phyloP scores from a whole-genome alignment of 1,140 invertebrate species.

The Melanaphis sacchari region DNA sequence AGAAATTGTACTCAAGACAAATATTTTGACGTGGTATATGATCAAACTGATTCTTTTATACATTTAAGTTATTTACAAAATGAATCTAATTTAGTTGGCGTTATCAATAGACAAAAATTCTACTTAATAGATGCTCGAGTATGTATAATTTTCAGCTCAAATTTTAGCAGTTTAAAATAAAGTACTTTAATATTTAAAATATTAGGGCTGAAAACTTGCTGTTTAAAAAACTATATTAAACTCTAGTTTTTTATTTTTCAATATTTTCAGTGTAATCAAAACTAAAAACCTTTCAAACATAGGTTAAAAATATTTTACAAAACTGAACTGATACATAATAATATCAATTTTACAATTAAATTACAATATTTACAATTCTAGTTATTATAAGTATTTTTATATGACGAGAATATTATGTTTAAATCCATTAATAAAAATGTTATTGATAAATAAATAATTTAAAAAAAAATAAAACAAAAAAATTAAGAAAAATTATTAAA shows the following conservation, averaged over 20 bases:
- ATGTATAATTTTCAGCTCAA: not conserved
- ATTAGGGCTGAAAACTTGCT: too few relatives aligned
- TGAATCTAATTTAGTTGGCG: slow-evolving; percentile 16
- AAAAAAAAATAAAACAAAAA: not conserved
- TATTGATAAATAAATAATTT: too few relatives aligned
- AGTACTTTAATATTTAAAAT: too few relatives aligned
- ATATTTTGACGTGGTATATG: slow-evolving; percentile 16
- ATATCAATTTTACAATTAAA: too few relatives aligned
- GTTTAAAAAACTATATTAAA: not conserved
- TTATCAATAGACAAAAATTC: slow-evolving; percentile 31
- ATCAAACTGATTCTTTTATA: slow-evolving; percentile 45
- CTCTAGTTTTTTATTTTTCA: not conserved
- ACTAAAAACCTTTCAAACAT: not conserved
- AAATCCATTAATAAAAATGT: too few relatives aligned
- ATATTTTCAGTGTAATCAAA: not conserved
- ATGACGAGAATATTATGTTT: too few relatives aligned
- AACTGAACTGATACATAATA: too few relatives aligned
- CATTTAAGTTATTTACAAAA: slow-evolving; percentile 38
- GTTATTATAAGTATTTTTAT: too few relatives aligned
- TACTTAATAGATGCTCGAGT: slow-evolving; percentile 36
- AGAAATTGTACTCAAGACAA: slow-evolving; percentile 46
- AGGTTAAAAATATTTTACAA: not conserved
- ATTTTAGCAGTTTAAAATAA: not conserved
- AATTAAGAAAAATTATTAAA: not conserved
- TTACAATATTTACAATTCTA: too few relatives aligned